Evolutionary conservation across 1,140 invertebrate species (phyloP), one percentile per base, ranked within the genome.

Genomic region (Phocides pigmalion): DNA sequence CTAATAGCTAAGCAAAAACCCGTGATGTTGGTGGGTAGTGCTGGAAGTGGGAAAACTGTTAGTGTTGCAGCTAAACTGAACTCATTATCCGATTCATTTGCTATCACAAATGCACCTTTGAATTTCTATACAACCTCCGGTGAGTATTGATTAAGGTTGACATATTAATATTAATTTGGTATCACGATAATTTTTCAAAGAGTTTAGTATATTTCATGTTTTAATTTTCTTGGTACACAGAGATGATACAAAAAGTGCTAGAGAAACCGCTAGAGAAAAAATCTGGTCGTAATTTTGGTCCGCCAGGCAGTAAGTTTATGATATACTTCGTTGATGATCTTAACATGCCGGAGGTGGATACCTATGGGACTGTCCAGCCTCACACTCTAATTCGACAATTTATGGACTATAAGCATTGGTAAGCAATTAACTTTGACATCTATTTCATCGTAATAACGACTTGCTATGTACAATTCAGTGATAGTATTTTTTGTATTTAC

Each of bases 291-390:
- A 98, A 97, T 89, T 99, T 95, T 86, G 98, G 97, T 0, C 98
- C 98, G 32, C 97, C 97, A 0, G 98, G 98, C 5, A 97, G 94
- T 69, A 97, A 98, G 75, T 95, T 94, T 11, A 94, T 99, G 80
- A 95, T 99, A 62, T 99, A 98, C 87, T 99, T 99, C 82, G 95
- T 99, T 54, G 98, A 99, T 84, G 98, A 99, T 82, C 95, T 99
- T 93, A 99, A 99, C 90, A 99, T 99, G 97, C 98, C 98, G 4
- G 97, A 98, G 93, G 97, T 99, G 1, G 98, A 99, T 91, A 94
- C 94, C 56, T 99, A 99, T 80, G 98, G 97, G 44, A 99, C 98
- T 0, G 98, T 99, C 1, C 98, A 99, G 81, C 97, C 98, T 0
- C 98, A 99, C 81, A 99, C 98, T 0, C 93, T 99, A 0, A 96